These are phyloP conservation scores for Leiothrix lutea DNA, from an alignment of 2,113 vertebrate species.

Conservation along the genomic window DNA sequence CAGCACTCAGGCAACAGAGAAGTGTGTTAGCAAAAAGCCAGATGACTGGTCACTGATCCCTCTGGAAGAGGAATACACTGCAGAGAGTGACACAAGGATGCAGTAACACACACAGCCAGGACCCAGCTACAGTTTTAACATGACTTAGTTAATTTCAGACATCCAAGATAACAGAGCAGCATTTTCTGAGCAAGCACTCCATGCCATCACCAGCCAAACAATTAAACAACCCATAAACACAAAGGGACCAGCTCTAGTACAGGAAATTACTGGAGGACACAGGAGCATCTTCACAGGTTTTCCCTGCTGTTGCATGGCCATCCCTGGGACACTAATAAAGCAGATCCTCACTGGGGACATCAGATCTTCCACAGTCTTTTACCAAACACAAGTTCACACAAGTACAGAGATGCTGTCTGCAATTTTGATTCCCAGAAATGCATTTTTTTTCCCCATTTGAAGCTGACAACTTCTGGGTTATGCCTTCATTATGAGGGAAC, in stretches of 20 bases:
- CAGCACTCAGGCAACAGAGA: neutral
- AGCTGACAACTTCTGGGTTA: neutral
- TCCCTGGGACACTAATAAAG: neutral
- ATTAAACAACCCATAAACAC: neutral
- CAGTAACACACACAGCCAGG: fast-evolving
- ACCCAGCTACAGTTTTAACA: neutral
- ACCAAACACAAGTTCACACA: neutral
- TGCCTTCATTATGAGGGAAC: neutral
- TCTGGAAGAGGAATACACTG: neutral
- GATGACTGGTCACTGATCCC: neutral
- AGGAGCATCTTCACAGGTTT: neutral
- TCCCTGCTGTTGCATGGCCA: no score
- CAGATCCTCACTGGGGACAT: neutral
- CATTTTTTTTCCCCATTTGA: neutral
- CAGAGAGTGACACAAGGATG: neutral
- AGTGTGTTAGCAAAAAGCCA: neutral
- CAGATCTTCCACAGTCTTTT: neutral
- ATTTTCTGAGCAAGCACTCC: neutral
- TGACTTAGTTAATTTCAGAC: neutral
- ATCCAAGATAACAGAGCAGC: neutral
- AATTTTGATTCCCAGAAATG: neutral
- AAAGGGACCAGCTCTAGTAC: neutral
- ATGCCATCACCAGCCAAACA: neutral
- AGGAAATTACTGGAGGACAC: neutral
- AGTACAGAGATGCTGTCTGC: neutral